These are phyloP conservation scores for Ligdia adustata DNA, from an alignment of 2,888 invertebrate genomes.

Conservation along the genomic window DNA sequence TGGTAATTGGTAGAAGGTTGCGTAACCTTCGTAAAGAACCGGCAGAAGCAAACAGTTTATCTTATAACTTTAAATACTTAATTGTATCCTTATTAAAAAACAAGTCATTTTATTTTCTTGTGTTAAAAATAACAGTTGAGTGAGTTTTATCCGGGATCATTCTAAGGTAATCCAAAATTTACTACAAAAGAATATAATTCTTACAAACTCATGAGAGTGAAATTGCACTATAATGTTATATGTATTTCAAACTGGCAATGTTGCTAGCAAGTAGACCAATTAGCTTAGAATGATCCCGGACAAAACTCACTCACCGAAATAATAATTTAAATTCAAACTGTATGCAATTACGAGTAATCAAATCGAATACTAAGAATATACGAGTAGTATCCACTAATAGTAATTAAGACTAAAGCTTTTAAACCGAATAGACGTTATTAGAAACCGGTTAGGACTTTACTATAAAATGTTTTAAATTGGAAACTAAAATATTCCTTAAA, in stretches of 20 bases:
- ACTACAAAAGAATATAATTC: too few relatives aligned
- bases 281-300: conserved; percentile 3
- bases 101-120: too few relatives aligned
- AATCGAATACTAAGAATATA: conserved; percentile 42
- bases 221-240: not conserved
- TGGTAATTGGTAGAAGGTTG: too few relatives aligned
- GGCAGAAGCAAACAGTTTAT: too few relatives aligned
- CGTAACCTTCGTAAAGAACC: too few relatives aligned
- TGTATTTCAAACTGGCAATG: not conserved
- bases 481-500: conserved; percentile 55
- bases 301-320: conserved; percentile 11
- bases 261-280: conserved; percentile 11
- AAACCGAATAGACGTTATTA: conserved; percentile 59
- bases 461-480: conserved; percentile 50
- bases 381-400: conserved; percentile 53
- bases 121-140: too few relatives aligned
- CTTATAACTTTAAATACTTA: too few relatives aligned
- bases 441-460: conserved; percentile 61
- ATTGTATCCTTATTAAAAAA: too few relatives aligned
- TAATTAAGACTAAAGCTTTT: conserved; percentile 65
- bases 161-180: too few relatives aligned
- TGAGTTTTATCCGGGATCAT: too few relatives aligned
- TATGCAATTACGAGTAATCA: conserved; percentile 38
- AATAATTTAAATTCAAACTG: conserved; percentile 20
- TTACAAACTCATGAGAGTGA: not conserved